Evolutionary conservation across 2,888 invertebrate species (phyloP).

Genomic region (Rhabditophanes sp.): DNA sequence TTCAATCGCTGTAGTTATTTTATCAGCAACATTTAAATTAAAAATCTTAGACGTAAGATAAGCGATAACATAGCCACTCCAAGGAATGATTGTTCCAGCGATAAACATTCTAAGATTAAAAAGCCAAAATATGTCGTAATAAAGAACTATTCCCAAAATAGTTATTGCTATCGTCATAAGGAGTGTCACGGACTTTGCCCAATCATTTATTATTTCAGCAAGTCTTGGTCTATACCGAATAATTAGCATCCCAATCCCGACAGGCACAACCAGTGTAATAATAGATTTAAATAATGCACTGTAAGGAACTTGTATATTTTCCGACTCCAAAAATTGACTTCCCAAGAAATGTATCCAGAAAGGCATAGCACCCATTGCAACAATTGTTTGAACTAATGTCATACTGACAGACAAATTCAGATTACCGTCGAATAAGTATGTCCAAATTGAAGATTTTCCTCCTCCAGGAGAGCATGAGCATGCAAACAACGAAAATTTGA

Average conservation of each 20-base stretch:
- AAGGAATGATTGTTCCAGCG: slow-evolving; percentile 13
- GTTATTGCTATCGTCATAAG: slow-evolving; percentile 10
- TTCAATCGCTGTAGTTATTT: slow-evolving; percentile 22
- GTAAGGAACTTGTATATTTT: slow-evolving; percentile 54
- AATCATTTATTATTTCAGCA: slow-evolving; percentile 58
- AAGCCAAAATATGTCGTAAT: slow-evolving; percentile 14
- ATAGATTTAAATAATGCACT: slow-evolving; percentile 52
- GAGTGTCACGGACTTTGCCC: slow-evolving; percentile 53
- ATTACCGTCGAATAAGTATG: slow-evolving; percentile 72
- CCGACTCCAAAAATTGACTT: slow-evolving; percentile 55
- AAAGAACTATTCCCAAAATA: slow-evolving; percentile 11
- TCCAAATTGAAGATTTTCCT: slow-evolving; percentile 87
- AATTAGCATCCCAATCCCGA: slow-evolving; percentile 49
- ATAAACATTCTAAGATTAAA: slow-evolving; percentile 12
- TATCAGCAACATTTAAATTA: slow-evolving; percentile 9
- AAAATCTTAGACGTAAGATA: slow-evolving; percentile 11
- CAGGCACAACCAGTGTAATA: slow-evolving; percentile 60
- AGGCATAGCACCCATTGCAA: slow-evolving; percentile 75
- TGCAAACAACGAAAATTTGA: slow-evolving; percentile 40
- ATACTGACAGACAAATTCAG: slow-evolving; percentile 77
- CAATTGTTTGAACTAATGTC: slow-evolving; percentile 73
- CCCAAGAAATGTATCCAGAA: slow-evolving; percentile 77
- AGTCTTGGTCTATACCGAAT: slow-evolving; percentile 52
- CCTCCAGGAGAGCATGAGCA: slow-evolving; percentile 51
- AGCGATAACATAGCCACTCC: slow-evolving; percentile 16